Evolutionary conservation across 2,113 vertebrate genomes (phyloP).

Genomic region (Oreochromis aureus): DNA sequence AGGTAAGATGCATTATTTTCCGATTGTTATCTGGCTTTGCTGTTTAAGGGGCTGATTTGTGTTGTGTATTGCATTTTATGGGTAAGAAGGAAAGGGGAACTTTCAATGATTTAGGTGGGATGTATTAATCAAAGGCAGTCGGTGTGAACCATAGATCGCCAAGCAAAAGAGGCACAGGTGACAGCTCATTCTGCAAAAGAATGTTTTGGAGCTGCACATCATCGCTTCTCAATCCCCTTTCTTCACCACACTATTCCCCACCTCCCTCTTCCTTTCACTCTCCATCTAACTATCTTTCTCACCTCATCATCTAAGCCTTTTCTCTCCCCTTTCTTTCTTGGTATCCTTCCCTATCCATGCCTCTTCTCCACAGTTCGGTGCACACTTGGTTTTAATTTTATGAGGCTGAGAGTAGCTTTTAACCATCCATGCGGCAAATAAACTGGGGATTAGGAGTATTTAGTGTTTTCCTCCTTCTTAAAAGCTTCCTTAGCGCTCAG

Average conservation of each 20-base stretch:
- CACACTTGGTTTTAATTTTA: conserved; percentile 96
- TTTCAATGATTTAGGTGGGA: conserved; percentile 99
- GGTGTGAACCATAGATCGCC: conserved; percentile 99
- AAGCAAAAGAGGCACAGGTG: conserved; percentile 95
- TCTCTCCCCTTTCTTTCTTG: neutral
- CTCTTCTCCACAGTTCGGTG: conserved; percentile 82
- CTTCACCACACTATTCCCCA: conserved; percentile 26
- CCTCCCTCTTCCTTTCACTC: conserved; percentile 18
- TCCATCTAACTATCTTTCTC: conserved; percentile 29
- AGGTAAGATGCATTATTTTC: conserved; percentile 99
- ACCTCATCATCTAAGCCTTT: conserved; percentile 35
- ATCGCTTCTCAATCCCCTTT: conserved; percentile 85
- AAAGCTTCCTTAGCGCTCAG: conserved; percentile 79
- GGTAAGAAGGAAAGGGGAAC: conserved; percentile 92
- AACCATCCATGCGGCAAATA: conserved; percentile 98
- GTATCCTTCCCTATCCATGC: conserved; percentile 24
- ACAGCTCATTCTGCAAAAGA: conserved; percentile 98
- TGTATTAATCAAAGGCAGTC: conserved; percentile 98
- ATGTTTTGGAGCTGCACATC: conserved; percentile 95
- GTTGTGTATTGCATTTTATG: conserved; percentile 99
- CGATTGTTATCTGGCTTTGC: conserved; percentile 96
- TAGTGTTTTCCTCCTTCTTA: conserved; percentile 97
- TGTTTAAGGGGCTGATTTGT: conserved; percentile 97
- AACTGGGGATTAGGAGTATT: conserved; percentile 95
- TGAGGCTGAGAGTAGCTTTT: conserved; percentile 97